Conservation (phyloP, 2,113 vertebrate genomes). For the Malurus melanocephalus region DNA sequence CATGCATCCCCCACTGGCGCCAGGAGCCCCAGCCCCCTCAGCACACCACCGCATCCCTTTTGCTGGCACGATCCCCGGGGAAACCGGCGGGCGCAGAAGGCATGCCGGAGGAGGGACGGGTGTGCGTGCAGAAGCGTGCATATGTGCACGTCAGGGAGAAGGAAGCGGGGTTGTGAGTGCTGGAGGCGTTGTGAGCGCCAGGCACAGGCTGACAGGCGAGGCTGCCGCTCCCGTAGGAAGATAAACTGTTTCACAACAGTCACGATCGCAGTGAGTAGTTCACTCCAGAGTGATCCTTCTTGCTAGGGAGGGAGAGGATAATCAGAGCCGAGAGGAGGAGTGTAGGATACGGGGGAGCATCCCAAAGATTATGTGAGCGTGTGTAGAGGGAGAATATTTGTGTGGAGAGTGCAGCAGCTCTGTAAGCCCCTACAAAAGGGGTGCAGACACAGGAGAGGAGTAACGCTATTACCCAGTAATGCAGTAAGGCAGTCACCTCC, state of each 20-base stretch:
- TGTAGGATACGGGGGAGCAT: background rate
- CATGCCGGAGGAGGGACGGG: background rate
- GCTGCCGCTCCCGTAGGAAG: slow-evolving; percentile 23
- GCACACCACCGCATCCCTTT: background rate
- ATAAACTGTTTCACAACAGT: slow-evolving; percentile 38
- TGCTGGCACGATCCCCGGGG: background rate
- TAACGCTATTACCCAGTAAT: background rate
- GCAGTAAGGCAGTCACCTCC: background rate
- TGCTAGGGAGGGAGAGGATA: background rate
- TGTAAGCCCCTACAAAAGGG: background rate
- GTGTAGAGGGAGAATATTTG: background rate
- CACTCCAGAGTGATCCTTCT: background rate
- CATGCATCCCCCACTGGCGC: background rate
- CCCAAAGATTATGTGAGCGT: accelerated
- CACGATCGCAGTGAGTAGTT: background rate
- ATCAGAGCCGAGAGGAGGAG: background rate
- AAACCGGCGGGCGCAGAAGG: background rate
- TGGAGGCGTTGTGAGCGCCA: slow-evolving; percentile 26
- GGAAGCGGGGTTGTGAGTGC: slow-evolving; percentile 6
- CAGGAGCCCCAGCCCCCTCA: too few relatives aligned
- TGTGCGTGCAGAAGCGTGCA: slow-evolving; percentile 37
- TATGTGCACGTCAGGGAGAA: slow-evolving; percentile 32
- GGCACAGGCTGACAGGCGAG: background rate
- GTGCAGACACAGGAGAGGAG: background rate
- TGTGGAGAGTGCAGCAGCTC: accelerated